phyloP scores from a whole-genome alignment of 2,888 invertebrate genomes.

The Trichogramma dendrolimi region DNA sequence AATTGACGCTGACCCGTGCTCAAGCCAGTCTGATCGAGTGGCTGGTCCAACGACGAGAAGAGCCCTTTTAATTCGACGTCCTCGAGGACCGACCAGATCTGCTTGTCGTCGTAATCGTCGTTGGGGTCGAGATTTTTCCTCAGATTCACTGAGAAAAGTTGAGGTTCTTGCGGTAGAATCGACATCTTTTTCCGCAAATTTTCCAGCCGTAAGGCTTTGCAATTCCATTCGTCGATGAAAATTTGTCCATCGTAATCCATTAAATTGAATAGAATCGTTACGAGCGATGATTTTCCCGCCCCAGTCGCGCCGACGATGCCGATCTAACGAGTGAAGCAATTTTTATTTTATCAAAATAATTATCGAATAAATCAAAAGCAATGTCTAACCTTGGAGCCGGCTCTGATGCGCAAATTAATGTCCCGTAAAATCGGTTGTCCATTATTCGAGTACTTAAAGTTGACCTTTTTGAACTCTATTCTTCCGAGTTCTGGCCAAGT shows the following conservation, averaged over 20 bases:
- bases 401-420: slow-evolving; percentile 55
- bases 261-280: slow-evolving; percentile 65
- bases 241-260: slow-evolving; percentile 65
- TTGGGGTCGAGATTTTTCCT: slow-evolving; percentile 68
- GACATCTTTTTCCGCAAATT: slow-evolving; percentile 48
- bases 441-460: slow-evolving; percentile 54
- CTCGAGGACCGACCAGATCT: slow-evolving; percentile 55
- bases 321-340: slow-evolving; percentile 49
- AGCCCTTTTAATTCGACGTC: slow-evolving; percentile 70
- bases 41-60: slow-evolving; percentile 55
- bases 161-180: slow-evolving; percentile 62
- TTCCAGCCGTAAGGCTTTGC: slow-evolving; percentile 35
- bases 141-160: slow-evolving; percentile 57
- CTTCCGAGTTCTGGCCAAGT: slow-evolving; percentile 58
- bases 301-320: slow-evolving; percentile 64
- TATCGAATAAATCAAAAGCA: background rate
- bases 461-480: slow-evolving; percentile 56
- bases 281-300: slow-evolving; percentile 67
- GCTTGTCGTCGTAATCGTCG: slow-evolving; percentile 52
- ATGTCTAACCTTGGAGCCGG: slow-evolving; percentile 57
- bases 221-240: slow-evolving; percentile 64
- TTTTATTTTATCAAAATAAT: background rate
- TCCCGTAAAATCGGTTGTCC: slow-evolving; percentile 54
- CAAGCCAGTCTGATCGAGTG: slow-evolving; percentile 66
- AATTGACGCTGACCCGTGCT: slow-evolving; percentile 88